phyloP scores from a whole-genome alignment of 2,888 invertebrate genomes.

The Gryllus longicercus region DNA sequence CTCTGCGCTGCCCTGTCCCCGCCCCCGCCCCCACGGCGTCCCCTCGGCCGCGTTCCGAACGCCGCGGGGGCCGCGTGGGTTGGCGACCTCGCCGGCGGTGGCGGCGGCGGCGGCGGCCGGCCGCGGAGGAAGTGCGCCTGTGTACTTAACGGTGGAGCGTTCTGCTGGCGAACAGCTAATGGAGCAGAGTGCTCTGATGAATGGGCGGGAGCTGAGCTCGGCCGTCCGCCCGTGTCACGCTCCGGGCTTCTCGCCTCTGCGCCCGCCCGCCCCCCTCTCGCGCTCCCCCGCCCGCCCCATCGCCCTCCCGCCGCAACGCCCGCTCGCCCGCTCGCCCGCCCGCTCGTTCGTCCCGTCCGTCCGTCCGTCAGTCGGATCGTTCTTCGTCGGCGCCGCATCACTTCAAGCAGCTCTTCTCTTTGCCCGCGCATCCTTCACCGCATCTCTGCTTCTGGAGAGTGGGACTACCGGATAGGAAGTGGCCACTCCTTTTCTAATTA shows the following conservation, averaged over 20 bases:
- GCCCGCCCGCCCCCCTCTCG: not conserved
- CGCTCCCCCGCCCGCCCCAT: not conserved
- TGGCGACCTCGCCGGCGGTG: not conserved
- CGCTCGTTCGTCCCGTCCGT: no score
- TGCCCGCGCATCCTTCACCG: no score
- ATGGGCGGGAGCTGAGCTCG: not conserved
- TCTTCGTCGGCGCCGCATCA: no score
- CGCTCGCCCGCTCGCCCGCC: not conserved
- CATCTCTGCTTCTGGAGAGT: no score
- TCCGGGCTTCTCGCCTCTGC: not conserved
- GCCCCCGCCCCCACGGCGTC: not conserved
- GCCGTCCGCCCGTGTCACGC: not conserved
- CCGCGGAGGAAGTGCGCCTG: slow-evolving; percentile 8
- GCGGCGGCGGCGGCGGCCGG: not conserved
- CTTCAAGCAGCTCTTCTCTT: no score
- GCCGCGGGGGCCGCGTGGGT: not conserved
- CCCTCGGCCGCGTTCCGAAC: not conserved
- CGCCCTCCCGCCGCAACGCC: not conserved
- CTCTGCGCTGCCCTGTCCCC: not conserved
- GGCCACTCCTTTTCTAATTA: no score
- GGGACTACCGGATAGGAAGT: no score
- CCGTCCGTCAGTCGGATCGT: no score
- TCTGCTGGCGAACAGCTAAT: slow-evolving; percentile 17
- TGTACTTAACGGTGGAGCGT: slow-evolving; percentile 17
- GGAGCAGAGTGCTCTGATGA: slow-evolving; percentile 8